Base-by-base conservation (phyloP, 2,797 vertebrate species). In the Melanotaenia parkinsoni region DNA sequence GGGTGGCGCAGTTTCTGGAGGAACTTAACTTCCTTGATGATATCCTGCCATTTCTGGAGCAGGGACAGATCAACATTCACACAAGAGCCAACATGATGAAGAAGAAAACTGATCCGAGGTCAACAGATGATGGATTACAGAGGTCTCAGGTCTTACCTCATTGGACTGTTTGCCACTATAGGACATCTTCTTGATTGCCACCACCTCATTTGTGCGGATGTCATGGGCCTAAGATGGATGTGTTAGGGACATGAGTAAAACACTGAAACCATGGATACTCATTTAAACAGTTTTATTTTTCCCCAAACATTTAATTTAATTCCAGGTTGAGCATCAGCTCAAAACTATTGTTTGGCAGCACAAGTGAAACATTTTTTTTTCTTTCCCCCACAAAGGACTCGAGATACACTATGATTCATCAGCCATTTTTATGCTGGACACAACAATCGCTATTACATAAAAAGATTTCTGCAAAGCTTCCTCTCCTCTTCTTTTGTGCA, bases 141-240 rank as follows among this genome's bases (percentile, higher is more conserved):
- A 12, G 26, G 30, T 6, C 1, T 20, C 66, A 40, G 50, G n/a
- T 85, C 86, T 68, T 85, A 97, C 97, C 96, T 98, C 97, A 59
- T 96, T 98, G 74, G 96, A 97, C 85, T 97, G 97, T 74, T 97
- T 98, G 85, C 97, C 97, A 50, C 96, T 96, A 68, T 98, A 98
- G 13, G 97, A 98, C 96, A 98, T 98, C 93, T 98, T 98, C 93
- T 98, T 98, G 91, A 98, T 98, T 83, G 97, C 97, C 91, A 98
- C 97, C 93, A 98, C 97, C 85, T 98, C 97, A 92, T 96, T 97
- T 83, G 94, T 98, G 77, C 96, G 96, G 89, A 98, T 95, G 91
- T 98, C 96, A 22, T 96, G 95, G 64, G 96, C 96, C 96, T 97
- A 83, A 70, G 11, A 56, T 32, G 51, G 40, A 79, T 60, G 70